Conservation (phyloP, 2,888 invertebrate species). For the Eilema depressum region DNA sequence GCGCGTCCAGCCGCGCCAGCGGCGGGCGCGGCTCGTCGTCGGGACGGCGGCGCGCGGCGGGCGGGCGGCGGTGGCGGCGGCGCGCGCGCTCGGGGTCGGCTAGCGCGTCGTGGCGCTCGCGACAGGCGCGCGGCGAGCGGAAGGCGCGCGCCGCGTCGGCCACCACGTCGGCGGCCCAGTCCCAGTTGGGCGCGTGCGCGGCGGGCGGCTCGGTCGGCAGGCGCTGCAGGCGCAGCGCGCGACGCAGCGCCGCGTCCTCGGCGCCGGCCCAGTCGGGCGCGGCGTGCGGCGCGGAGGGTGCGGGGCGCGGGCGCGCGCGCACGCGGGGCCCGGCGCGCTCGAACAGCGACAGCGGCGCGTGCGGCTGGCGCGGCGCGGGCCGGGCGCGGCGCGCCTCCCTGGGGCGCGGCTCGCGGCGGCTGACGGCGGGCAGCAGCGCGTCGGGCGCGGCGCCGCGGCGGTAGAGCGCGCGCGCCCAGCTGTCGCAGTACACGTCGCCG, state of each 20-base stretch:
- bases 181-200: slow-evolving; percentile 98
- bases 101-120: slow-evolving; percentile 95
- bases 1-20: slow-evolving; percentile 89
- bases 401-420: slow-evolving; percentile 88
- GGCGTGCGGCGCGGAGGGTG: slow-evolving; percentile 89
- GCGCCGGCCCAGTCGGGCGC: slow-evolving; percentile 96
- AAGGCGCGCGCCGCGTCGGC: slow-evolving; percentile 94
- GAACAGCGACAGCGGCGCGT: slow-evolving; percentile 91
- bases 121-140: slow-evolving; percentile 96
- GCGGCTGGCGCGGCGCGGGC: slow-evolving; percentile 90
- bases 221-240: slow-evolving; percentile 91
- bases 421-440: slow-evolving; percentile 90
- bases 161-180: slow-evolving; percentile 96
- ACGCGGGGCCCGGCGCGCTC: slow-evolving; percentile 84
- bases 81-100: slow-evolving; percentile 96
- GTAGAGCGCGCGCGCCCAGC: slow-evolving; percentile 94
- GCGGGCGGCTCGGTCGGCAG: slow-evolving; percentile 89
- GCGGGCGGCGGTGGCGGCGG: slow-evolving; percentile 93
- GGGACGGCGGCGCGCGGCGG: slow-evolving; percentile 90
- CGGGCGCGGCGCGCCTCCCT: slow-evolving; percentile 84
- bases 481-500: slow-evolving; percentile 96
- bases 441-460: slow-evolving; percentile 91
- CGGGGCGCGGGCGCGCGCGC: slow-evolving; percentile 88
- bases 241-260: slow-evolving; percentile 96
- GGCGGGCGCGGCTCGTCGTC: slow-evolving; percentile 86